Percentiles rank a stretch among this genome's conserved stretches.
Conservation (phyloP, 2,888 invertebrate species). For the Dascillus cervinus region DNA sequence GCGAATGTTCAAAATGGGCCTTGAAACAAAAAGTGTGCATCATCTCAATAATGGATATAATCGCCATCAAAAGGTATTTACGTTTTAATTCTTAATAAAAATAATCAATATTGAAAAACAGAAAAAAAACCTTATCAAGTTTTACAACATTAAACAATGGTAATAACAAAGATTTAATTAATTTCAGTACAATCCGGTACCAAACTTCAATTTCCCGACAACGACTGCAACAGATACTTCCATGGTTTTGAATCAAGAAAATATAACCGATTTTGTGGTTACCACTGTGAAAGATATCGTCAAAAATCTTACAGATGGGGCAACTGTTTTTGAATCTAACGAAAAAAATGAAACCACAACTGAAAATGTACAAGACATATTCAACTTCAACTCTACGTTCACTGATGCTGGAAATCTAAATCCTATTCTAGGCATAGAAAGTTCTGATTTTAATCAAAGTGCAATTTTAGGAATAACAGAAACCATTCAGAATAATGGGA, state of each 20-base stretch:
- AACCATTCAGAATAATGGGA: background rate
- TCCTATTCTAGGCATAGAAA: background rate
- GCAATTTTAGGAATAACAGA: background rate
- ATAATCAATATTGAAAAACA: too few species aligned
- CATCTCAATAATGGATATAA: too few species aligned
- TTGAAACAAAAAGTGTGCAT: too few species aligned
- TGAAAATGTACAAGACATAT: background rate
- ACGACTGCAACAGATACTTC: background rate
- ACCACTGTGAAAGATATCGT: background rate
- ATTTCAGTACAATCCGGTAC: slow-evolving; percentile 1
- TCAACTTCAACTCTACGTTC: background rate
- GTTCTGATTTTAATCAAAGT: background rate
- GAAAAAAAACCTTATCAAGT: too few species aligned
- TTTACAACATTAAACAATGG: too few species aligned
- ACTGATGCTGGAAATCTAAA: background rate
- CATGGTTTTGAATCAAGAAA: background rate
- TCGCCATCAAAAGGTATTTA: too few species aligned
- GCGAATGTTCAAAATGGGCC: too few species aligned
- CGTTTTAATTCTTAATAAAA: too few species aligned
- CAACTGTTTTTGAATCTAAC: background rate
- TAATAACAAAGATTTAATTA: too few species aligned
- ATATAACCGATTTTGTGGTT: background rate
- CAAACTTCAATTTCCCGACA: slow-evolving; percentile 2
- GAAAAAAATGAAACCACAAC: too few species aligned
- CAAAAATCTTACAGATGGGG: background rate